Base-by-base conservation (phyloP, 2,888 invertebrate species). In the Stenodera caucasica region DNA sequence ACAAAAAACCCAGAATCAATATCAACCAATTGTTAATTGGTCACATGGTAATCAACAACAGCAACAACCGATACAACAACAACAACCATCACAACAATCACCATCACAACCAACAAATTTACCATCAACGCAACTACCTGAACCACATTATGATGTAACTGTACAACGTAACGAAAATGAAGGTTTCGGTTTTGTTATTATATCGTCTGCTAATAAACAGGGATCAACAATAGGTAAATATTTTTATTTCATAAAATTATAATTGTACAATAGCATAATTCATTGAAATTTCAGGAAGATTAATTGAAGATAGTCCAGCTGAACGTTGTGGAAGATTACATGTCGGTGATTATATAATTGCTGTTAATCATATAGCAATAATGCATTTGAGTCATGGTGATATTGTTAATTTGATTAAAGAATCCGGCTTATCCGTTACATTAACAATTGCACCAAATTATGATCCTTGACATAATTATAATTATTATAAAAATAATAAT, bases 171-270 rank as follows among this genome's bases (percentile, higher is more conserved):
- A 88, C 77, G 96, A 97, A 75, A 93, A 90, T 67, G 98, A 99
- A 81, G 98, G 98, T 4, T 99, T 99, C 80, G 99, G 99, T 11
- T 99, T 99, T 81, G 98, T 98, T 52, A 97, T 99, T 70, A 98
- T 98, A 72, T 97, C 98, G 0, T 95, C 95, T 5, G 92, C 95
- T 3, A 94, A 94, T 70, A 91, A 91, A 81, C 89, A 90, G 64
- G 91, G 92, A 29, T 91, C 91, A 0, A 94, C 94, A 23, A 96
- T 96, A 69, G 96, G 96, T 88, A 78, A 76, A 5, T 5, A n/a
- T 33, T 33, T n/a, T n/a, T n/a, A 33, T n/a, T 7, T 32, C 23
- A 29, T 18, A 55, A n/a, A 11, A 14, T 50, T 9, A 29, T 12
- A 14, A 9, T 23, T 50, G 1, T n/a, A n/a, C n/a, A n/a, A n/a